Percentiles rank a stretch among this genome's conserved stretches.
Conservation (phyloP, 2,797 vertebrate species). For the Danio tinwini region DNA sequence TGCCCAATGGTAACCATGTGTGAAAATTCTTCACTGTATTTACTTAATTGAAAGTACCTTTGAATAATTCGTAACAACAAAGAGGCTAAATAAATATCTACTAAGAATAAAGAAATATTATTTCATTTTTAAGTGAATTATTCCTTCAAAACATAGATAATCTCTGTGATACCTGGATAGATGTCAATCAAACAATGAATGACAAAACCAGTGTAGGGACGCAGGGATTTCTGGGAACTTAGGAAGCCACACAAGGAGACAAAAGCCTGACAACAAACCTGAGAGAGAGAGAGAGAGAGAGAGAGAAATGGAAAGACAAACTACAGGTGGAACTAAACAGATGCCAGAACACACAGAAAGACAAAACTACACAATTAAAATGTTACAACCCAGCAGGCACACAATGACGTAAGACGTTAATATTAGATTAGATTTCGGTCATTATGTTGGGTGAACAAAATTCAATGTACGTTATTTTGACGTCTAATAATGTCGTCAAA, state of each 20-base stretch:
- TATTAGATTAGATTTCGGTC: no score
- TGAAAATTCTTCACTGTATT: neutral
- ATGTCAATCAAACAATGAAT: constrained; percentile 62
- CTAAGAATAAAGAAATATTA: neutral
- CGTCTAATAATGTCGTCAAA: no score
- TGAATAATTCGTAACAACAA: neutral
- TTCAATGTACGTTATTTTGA: no score
- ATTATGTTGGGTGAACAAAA: no score
- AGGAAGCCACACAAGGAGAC: constrained; percentile 54
- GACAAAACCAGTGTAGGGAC: constrained; percentile 59
- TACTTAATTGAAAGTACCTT: neutral
- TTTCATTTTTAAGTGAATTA: constrained; percentile 25
- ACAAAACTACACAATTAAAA: constrained; percentile 38
- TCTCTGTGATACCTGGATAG: constrained; percentile 62
- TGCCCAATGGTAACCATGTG: neutral
- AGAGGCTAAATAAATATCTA: neutral
- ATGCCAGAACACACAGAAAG: constrained; percentile 39
- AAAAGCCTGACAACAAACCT: constrained; percentile 62
- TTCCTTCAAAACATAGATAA: constrained; percentile 34
- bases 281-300: constrained; percentile 57
- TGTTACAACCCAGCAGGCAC: neutral
- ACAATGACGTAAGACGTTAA: no score
- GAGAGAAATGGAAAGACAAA: constrained; percentile 47
- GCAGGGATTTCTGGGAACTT: constrained; percentile 55
- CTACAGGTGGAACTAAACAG: constrained; percentile 30